These are phyloP conservation scores for Premnoplex brunnescens DNA, from an alignment of 2,797 vertebrate species.

Conservation along the genomic window DNA sequence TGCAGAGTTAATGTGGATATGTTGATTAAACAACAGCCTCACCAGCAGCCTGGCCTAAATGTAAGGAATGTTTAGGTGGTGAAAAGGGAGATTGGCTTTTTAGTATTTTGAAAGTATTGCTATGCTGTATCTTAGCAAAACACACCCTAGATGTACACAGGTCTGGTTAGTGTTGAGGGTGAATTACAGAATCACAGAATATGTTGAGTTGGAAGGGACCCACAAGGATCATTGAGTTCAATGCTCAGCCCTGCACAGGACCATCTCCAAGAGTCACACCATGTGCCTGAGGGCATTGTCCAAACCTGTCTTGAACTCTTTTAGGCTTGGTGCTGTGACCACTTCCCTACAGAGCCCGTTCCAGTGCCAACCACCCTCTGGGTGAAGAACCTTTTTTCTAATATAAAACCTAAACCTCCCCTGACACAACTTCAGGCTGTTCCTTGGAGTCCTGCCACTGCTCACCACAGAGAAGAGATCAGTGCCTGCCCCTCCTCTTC, in stretches of 20 bases:
- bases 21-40: not conserved
- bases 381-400: not conserved
- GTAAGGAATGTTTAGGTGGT: not conserved
- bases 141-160: fast-evolving
- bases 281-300: not conserved
- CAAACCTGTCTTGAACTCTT: not conserved
- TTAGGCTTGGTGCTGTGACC: not conserved
- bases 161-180: not conserved
- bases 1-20: not conserved
- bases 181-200: not conserved
- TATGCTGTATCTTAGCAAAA: not conserved
- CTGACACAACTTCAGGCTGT: not conserved
- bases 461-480: not conserved
- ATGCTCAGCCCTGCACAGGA: not conserved
- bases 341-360: not conserved
- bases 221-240: not conserved
- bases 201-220: not conserved
- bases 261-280: not conserved
- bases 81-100: not conserved
- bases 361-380: not conserved
- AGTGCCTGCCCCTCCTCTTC: not conserved
- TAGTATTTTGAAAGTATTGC: not conserved
- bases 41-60: not conserved
- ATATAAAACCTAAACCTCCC: not conserved
- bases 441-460: not conserved